phyloP scores from a whole-genome alignment of 2,113 vertebrate genomes.

The Coryphaenoides rupestris region DNA sequence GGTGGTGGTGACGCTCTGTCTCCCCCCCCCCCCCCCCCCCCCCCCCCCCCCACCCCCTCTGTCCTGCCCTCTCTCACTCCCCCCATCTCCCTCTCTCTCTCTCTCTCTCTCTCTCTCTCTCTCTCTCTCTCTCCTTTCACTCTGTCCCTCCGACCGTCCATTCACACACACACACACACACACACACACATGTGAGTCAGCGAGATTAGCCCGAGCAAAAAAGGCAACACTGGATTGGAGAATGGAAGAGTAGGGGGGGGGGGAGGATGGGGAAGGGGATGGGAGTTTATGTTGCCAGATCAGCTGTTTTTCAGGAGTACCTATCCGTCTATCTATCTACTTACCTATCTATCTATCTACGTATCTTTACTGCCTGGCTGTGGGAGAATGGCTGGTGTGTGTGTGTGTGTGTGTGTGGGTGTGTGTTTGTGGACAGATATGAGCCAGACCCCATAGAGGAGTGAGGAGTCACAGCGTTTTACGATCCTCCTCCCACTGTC shows the following conservation, averaged over 20 bases:
- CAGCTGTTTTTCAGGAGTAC: neutral
- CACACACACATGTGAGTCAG: constrained; percentile 24
- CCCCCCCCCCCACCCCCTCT: constrained; percentile 18
- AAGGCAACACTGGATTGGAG: constrained; percentile 27
- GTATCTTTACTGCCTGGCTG: too few species aligned
- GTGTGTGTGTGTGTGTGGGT: too few species aligned
- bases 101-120: constrained; percentile 19
- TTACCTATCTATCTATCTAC: too few species aligned
- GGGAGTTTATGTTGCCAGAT: constrained; percentile 8
- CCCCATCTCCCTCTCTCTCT: constrained; percentile 40
- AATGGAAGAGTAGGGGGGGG: neutral
- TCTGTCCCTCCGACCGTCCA: neutral
- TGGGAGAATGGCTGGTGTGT: too few species aligned
- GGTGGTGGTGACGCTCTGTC: constrained; percentile 55
- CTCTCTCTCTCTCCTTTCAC: too few species aligned
- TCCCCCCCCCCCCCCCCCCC: constrained; percentile 15
- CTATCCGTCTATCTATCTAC: neutral
- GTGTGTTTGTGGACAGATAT: too few species aligned
- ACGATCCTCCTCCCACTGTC: constrained; percentile 23
- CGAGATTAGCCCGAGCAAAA: constrained; percentile 4
- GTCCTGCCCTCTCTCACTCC: constrained; percentile 52
- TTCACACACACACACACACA: neutral
- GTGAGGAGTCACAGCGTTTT: neutral
- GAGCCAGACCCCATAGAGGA: too few species aligned
- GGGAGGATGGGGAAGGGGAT: constrained; percentile 13